These are phyloP conservation scores for Diplazon laetatorius DNA, from an alignment of 2,888 invertebrate genomes.

Conservation along the genomic window DNA sequence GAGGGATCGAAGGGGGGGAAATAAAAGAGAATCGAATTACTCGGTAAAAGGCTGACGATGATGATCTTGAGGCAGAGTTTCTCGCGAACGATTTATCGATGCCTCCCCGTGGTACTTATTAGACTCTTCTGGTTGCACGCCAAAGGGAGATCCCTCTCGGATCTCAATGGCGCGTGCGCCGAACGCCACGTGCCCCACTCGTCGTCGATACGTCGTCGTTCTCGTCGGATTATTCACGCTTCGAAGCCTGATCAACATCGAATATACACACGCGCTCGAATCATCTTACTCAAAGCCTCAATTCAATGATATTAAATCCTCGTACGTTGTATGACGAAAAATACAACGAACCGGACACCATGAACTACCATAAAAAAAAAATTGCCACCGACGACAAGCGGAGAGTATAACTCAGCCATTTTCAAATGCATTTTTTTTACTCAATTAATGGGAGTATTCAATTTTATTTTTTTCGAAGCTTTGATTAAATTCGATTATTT, in stretches of 20 bases:
- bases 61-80: conserved; percentile 52
- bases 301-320: conserved; percentile 65
- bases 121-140: conserved; percentile 64
- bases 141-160: conserved; percentile 38
- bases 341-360: conserved; percentile 45
- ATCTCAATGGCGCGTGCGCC: conserved; percentile 24
- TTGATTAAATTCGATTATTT: no score
- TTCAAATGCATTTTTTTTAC: not conserved
- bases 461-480: no score
- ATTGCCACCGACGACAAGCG: not conserved
- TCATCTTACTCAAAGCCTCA: conserved; percentile 58
- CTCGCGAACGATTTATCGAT: conserved; percentile 61
- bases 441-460: not conserved
- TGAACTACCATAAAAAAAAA: conserved; percentile 11
- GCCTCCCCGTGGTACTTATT: conserved; percentile 63
- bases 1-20: conserved; percentile 3
- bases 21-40: conserved; percentile 39
- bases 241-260: conserved; percentile 59
- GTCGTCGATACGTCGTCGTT: conserved; percentile 34
- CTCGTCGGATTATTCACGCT: conserved; percentile 66
- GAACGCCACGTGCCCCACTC: conserved; percentile 59
- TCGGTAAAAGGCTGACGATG: conserved; percentile 40
- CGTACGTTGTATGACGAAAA: conserved; percentile 27
- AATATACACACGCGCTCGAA: conserved; percentile 58
- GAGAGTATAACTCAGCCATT: not conserved